These are phyloP conservation scores for Eupithecia vulgata DNA, from an alignment of 2,888 invertebrate genomes.

Conservation along the genomic window DNA sequence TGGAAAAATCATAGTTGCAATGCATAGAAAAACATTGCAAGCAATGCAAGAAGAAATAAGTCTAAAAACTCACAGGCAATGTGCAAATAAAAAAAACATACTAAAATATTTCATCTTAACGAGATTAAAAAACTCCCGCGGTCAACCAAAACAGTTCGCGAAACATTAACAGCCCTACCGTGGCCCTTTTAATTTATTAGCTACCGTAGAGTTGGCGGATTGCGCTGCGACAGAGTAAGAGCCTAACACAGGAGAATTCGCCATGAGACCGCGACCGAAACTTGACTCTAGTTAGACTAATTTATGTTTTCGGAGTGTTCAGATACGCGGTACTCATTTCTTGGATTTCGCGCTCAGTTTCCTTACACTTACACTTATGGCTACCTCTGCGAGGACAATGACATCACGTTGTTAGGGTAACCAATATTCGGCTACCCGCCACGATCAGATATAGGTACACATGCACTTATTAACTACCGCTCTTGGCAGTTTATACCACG, in stretches of 20 bases:
- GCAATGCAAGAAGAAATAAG: not conserved
- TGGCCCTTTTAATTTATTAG: constrained; percentile 44
- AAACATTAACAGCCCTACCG: constrained; percentile 44
- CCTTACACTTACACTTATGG: too few species aligned
- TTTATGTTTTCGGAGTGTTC: not conserved
- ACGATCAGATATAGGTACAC: too few species aligned
- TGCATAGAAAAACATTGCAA: too few species aligned
- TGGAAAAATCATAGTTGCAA: too few species aligned
- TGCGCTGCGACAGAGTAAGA: not conserved
- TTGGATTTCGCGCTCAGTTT: not conserved
- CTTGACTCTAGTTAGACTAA: not conserved
- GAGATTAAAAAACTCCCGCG: constrained; percentile 10
- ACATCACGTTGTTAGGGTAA: not conserved
- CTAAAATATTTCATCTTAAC: not conserved
- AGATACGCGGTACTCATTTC: not conserved
- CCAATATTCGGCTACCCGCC: too few species aligned
- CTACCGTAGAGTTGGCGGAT: not conserved
- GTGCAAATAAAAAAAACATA: not conserved
- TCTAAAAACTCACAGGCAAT: not conserved
- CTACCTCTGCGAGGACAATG: not conserved
- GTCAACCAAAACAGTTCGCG: constrained; percentile 38
- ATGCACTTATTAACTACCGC: too few species aligned
- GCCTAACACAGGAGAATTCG: not conserved
- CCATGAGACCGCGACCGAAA: not conserved
- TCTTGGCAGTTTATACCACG: too few species aligned